Conservation (phyloP, 1,140 invertebrate species). For the Aphidius gifuensis region DNA sequence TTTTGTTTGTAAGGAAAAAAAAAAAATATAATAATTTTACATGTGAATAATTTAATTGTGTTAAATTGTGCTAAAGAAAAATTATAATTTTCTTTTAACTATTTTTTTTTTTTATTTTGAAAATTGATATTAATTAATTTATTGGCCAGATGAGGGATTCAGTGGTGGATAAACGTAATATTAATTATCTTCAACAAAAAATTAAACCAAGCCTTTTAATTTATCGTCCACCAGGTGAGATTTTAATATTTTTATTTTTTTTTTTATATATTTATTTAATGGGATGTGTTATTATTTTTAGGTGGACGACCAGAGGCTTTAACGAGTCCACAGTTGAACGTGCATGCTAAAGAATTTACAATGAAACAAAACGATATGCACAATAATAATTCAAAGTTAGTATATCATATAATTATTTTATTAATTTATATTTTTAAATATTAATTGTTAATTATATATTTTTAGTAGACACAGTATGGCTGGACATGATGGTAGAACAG, state of each 20-base stretch:
- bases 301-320: constrained; percentile 50
- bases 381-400: constrained; percentile 55
- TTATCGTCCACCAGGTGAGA: constrained; percentile 78
- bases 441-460: constrained; percentile 16
- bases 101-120: too few relatives aligned
- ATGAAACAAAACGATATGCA: constrained; percentile 67
- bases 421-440: not conserved
- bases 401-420: constrained; percentile 7
- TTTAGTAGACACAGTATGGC: constrained; percentile 20
- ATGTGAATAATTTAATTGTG: too few relatives aligned
- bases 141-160: constrained; percentile 50
- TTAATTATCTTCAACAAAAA: constrained; percentile 42
- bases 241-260: constrained; percentile 1
- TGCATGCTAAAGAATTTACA: constrained; percentile 82
- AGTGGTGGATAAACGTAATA: constrained; percentile 47
- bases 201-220: constrained; percentile 80
- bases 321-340: constrained; percentile 64
- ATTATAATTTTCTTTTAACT: too few relatives aligned
- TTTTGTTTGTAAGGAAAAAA: too few relatives aligned
- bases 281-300: constrained; percentile 25
- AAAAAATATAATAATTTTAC: too few relatives aligned
- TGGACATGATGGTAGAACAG: constrained; percentile 41
- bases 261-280: not conserved
- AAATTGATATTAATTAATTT: too few relatives aligned
- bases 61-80: too few relatives aligned